Conservation (phyloP, 2,113 vertebrate species). For the Labrus mixtus region DNA sequence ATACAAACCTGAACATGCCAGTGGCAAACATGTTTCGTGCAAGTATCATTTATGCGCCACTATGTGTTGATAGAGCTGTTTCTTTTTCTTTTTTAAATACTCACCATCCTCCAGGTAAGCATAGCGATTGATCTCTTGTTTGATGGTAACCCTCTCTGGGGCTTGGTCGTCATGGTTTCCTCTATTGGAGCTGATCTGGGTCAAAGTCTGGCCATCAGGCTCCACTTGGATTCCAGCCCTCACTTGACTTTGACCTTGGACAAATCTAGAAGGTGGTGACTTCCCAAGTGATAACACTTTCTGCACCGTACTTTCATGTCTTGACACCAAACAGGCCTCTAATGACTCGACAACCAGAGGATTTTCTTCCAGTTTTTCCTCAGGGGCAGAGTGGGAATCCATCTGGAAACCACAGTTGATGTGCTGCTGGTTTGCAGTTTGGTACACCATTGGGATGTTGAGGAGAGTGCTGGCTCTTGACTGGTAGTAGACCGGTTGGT, state of each 20-base stretch:
- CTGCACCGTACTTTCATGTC: constrained; percentile 81
- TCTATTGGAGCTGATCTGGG: constrained; percentile 34
- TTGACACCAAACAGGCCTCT: constrained; percentile 84
- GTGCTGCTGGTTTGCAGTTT: constrained; percentile 66
- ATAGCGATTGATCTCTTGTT: constrained; percentile 94
- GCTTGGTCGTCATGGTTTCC: constrained; percentile 40
- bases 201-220: not conserved
- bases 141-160: constrained; percentile 87
- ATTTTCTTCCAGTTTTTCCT: constrained; percentile 69
- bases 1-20: no score
- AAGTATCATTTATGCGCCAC: not conserved
- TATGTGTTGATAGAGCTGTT: no score
- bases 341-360: constrained; percentile 71
- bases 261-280: constrained; percentile 79
- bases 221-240: constrained; percentile 27
- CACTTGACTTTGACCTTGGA: constrained; percentile 36
- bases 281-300: constrained; percentile 70
- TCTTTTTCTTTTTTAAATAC: constrained; percentile 25
- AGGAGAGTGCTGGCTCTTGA: constrained; percentile 45
- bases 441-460: constrained; percentile 88
- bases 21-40: not conserved
- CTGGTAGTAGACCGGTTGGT: constrained; percentile 63
- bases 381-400: constrained; percentile 24
- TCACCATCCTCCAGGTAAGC: constrained; percentile 95
- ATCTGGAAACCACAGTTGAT: constrained; percentile 60